These are phyloP conservation scores for Drosophila koepferae DNA, from an alignment of 2,888 invertebrate species.

Conservation along the genomic window DNA sequence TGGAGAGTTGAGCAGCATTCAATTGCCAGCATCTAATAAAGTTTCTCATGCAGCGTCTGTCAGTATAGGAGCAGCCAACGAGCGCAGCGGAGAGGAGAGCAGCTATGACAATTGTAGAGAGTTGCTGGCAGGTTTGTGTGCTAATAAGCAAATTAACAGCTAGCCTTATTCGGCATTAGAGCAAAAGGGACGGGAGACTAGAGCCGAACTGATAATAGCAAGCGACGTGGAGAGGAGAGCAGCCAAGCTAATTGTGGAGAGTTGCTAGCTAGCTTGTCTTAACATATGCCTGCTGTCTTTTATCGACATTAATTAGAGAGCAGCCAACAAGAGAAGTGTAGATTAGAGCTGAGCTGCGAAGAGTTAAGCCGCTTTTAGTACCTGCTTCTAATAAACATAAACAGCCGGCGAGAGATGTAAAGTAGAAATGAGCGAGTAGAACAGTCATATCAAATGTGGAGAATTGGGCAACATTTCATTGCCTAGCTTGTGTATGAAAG, in stretches of 20 bases:
- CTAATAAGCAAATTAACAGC: background rate
- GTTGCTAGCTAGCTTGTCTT: background rate
- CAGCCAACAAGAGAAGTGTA: conserved; percentile 28
- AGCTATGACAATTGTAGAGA: background rate
- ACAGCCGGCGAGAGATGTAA: too few relatives aligned
- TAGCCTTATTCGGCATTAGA: background rate
- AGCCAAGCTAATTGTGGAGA: background rate
- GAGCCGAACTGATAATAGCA: background rate
- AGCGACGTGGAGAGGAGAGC: background rate
- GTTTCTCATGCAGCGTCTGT: background rate
- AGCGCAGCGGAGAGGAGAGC: background rate
- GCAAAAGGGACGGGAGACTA: background rate
- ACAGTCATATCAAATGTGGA: background rate
- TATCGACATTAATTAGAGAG: conserved; percentile 44
- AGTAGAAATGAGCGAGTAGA: too few relatives aligned
- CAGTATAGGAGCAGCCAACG: background rate
- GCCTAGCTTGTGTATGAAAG: too few relatives aligned
- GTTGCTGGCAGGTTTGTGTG: background rate
- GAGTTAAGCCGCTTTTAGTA: background rate
- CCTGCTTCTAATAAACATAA: background rate
- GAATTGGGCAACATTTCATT: background rate
- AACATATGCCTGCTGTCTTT: background rate
- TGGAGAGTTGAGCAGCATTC: conserved; percentile 13
- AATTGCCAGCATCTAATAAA: conserved; percentile 1
- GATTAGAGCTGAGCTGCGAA: background rate